Evolutionary conservation across 2,113 vertebrate genomes (phyloP).

Genomic region (Crotophaga sulcirostris): DNA sequence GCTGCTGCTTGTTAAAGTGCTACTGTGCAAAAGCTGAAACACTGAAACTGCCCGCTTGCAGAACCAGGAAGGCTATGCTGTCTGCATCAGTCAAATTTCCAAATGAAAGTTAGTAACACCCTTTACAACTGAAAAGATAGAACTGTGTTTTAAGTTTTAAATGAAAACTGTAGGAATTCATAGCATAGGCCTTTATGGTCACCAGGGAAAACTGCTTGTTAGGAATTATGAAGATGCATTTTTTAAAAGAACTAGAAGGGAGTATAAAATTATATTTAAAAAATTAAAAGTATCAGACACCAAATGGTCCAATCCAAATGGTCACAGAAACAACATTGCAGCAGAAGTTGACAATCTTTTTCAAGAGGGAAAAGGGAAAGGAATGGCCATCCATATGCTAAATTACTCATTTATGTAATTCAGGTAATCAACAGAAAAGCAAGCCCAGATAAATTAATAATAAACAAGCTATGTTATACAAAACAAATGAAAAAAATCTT

Average conservation of each 20-base stretch:
- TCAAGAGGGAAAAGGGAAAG: neutral
- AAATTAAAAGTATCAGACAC: neutral
- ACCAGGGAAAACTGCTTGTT: neutral
- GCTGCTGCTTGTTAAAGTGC: conserved; percentile 54
- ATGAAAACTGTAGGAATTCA: neutral
- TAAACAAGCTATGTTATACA: neutral
- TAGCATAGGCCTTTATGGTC: neutral
- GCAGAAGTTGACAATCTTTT: neutral
- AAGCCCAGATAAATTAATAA: neutral
- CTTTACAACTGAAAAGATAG: neutral
- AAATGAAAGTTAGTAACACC: neutral
- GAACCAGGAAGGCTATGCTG: neutral
- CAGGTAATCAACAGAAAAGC: neutral
- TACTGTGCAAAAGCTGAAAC: conserved; percentile 36
- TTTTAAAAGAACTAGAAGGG: neutral
- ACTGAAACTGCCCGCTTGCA: conserved; percentile 44
- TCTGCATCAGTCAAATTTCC: neutral
- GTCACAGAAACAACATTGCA: neutral
- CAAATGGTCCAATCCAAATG: neutral
- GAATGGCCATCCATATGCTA: neutral
- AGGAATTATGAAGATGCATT: neutral
- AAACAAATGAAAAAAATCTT: neutral
- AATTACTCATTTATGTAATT: neutral
- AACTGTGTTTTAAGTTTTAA: neutral
- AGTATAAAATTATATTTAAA: neutral